Evolutionary conservation across 2,797 vertebrate genomes (phyloP).

Genomic region (Tragelaphus eurycerus): DNA sequence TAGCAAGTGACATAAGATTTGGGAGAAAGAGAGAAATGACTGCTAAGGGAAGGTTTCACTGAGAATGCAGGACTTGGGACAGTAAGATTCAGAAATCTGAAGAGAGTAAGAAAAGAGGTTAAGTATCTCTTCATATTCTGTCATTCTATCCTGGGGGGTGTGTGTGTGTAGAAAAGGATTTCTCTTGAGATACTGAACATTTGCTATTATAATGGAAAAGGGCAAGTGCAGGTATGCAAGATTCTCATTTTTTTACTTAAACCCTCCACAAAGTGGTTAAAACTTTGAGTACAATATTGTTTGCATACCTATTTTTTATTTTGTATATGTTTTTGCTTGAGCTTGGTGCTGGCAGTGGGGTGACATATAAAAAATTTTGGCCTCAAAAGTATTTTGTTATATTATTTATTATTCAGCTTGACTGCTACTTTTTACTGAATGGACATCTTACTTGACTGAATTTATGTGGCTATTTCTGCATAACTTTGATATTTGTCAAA

Average conservation of each 20-base stretch:
- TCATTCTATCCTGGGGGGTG: not conserved
- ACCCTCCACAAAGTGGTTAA: not conserved
- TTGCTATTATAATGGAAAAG: not conserved
- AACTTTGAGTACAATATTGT: not conserved
- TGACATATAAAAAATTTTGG: not conserved
- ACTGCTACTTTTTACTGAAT: slow-evolving; percentile 11
- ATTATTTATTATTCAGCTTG: not conserved
- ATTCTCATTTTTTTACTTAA: not conserved
- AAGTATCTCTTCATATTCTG: not conserved
- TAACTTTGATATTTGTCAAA: slow-evolving; percentile 9
- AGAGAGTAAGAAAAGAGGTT: not conserved
- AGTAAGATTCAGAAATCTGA: not conserved
- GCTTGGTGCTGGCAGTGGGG: not conserved
- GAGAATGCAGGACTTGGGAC: not conserved
- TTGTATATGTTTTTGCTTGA: not conserved
- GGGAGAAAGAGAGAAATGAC: not conserved
- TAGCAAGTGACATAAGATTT: not conserved
- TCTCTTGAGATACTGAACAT: not conserved
- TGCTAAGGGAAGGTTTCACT: not conserved
- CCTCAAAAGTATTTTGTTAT: not conserved
- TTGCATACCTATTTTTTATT: not conserved
- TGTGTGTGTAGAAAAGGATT: not conserved
- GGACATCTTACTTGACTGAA: not conserved
- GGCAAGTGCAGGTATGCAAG: not conserved
- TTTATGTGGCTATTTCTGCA: slow-evolving; percentile 12